Percentiles rank a stretch among this genome's conserved stretches.
These are phyloP conservation scores for Linnaemya tessellans DNA, from an alignment of 2,888 invertebrate species.

Conservation along the genomic window DNA sequence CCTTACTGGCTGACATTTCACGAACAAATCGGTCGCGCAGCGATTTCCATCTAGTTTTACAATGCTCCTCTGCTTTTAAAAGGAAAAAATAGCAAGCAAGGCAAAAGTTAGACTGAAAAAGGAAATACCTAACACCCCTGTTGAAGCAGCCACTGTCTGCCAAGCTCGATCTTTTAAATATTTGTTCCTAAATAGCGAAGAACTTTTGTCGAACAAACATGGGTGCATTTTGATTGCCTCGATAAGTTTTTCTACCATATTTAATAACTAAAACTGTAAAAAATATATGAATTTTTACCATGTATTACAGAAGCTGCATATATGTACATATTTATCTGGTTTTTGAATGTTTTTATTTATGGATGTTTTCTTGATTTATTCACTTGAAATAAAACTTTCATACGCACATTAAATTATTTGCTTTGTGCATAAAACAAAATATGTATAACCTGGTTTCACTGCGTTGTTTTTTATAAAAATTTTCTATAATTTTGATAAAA, in stretches of 20 bases:
- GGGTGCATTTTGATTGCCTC: no score
- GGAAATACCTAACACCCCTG: slow-evolving; percentile 5
- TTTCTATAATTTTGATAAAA: neutral
- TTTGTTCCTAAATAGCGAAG: slow-evolving; percentile 41
- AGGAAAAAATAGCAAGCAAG: slow-evolving; percentile 6
- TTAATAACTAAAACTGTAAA: neutral
- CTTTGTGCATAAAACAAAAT: neutral
- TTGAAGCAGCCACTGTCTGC: no score
- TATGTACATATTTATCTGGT: no score
- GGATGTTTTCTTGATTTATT: no score
- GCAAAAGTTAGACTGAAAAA: neutral
- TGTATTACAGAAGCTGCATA: no score
- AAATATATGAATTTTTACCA: neutral
- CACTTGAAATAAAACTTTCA: no score
- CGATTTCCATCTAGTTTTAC: slow-evolving; percentile 42
- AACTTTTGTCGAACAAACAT: slow-evolving; percentile 49
- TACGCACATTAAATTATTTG: neutral
- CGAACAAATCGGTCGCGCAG: slow-evolving; percentile 52
- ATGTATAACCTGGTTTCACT: no score
- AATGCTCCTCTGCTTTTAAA: slow-evolving; percentile 20
- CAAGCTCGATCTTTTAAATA: slow-evolving; percentile 40
- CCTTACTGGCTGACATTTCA: neutral
- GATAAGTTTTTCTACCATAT: neutral
- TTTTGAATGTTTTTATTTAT: no score
- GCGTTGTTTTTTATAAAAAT: no score